Base-by-base conservation (phyloP, 2,888 invertebrate genomes). In the Crossocerus cetratus region DNA sequence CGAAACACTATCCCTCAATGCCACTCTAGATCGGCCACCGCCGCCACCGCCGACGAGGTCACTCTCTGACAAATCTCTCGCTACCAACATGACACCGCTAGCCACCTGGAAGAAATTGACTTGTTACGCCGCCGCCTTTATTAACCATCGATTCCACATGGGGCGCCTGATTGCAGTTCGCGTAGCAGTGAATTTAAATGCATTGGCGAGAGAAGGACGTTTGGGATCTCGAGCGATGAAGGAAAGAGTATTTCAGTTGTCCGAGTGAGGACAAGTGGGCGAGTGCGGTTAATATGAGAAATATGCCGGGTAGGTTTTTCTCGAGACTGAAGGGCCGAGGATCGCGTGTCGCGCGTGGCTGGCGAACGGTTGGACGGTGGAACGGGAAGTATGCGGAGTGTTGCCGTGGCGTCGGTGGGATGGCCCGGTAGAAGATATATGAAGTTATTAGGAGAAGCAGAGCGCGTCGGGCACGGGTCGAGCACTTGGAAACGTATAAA, bases 291-390 rank as follows among this genome's bases (percentile, higher is more conserved):
- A 32, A 16, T 80, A 80, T 75, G 69, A 65, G 67, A 58, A 77
- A 80, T 80, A 77, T 71, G 67, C 61, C 16, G 5, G 21, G 16
- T 20, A n/a, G 23, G 14, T 73, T 77, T 77, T 80, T 77, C 66
- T 55, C 18, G 42, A 32, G 32, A 32, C 32, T 43, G 23, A 32
- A 56, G 49, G 66, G 65, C 76, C 74, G 65, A 62, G 66, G 70
- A 59, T 64, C 63, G 42, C 66, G 75, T 75, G 75, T 72, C 68
- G 55, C 62, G 13, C 8, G 59, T 8, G 5, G 32, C 11, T 58
- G 53, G 22, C 58, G 69, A 75, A 75, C n/a, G n/a, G n/a, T n/a
- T n/a, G n/a, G n/a, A 80, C 77, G 55, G 49, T 59, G 53, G 53
- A 54, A 43, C 23, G 49, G 43, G 56, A 5, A 23, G 65, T 53